phyloP scores from a whole-genome alignment of 1,140 invertebrate species.

The Bicyclus anynana region DNA sequence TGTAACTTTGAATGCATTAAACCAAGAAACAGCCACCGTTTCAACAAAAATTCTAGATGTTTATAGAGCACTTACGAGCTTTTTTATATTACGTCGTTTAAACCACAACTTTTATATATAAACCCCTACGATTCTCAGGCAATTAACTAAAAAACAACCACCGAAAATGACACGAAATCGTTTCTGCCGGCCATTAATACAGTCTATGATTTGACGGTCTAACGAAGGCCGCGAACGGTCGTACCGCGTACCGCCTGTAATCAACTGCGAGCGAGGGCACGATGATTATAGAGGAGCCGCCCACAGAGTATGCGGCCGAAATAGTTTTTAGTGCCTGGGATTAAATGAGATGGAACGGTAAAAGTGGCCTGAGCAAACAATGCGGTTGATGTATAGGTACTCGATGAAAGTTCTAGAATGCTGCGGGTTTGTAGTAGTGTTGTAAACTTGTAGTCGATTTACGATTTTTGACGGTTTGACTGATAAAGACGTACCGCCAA shows the following conservation, averaged over 20 bases:
- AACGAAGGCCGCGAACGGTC: too few species aligned
- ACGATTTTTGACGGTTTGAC: too few species aligned
- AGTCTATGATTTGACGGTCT: slow-evolving; percentile 63
- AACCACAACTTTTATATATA: too few species aligned
- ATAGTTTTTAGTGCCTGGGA: slow-evolving; percentile 1
- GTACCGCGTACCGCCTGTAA: slow-evolving; percentile 50
- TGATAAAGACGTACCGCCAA: too few species aligned
- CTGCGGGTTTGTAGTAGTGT: too few species aligned
- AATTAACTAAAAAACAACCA: slow-evolving; percentile 34
- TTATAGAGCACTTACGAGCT: too few species aligned
- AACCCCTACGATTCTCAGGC: slow-evolving; percentile 40
- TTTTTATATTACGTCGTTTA: too few species aligned
- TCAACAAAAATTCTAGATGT: too few species aligned
- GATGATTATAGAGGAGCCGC: slow-evolving; percentile 65
- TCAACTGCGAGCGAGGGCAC: slow-evolving; percentile 37
- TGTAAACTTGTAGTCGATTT: too few species aligned
- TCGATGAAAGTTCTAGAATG: too few species aligned
- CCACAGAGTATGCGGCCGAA: slow-evolving; percentile 27
- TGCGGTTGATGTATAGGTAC: not conserved
- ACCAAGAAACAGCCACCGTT: too few species aligned
- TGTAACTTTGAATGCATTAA: too few species aligned
- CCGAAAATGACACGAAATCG: slow-evolving; percentile 57
- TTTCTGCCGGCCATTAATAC: slow-evolving; percentile 31
- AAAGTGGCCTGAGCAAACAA: slow-evolving; percentile 1
- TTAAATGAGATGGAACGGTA: slow-evolving; percentile 9